A percentile compares a stretch with the other conserved stretches of the same genome.
Evolutionary conservation across 2,797 vertebrate species (phyloP).

Genomic region (Channallabes apus): DNA sequence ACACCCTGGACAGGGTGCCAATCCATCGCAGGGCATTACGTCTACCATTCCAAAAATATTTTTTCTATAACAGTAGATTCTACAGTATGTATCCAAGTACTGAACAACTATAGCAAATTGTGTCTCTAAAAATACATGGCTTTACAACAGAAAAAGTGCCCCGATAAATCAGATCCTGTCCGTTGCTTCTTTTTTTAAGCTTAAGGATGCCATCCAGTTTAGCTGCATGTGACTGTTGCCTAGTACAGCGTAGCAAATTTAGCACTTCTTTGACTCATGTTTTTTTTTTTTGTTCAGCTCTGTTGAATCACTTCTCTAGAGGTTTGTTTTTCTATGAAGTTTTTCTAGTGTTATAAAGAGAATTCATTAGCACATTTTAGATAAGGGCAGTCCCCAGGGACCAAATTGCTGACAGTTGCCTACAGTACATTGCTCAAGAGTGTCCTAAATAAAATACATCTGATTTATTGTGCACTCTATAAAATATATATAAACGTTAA

Average conservation of each 20-base stretch:
- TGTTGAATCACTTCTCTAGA: constrained; percentile 23
- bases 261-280: constrained; percentile 3
- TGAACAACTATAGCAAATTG: background rate
- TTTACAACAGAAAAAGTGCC: background rate
- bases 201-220: background rate
- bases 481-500: background rate
- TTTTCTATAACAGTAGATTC: background rate
- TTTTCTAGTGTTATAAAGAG: constrained; percentile 46
- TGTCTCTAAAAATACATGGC: background rate
- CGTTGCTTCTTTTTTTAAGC: background rate
- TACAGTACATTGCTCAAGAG: constrained; percentile 12
- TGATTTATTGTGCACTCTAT: background rate
- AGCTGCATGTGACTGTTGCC: background rate
- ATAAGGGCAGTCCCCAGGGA: constrained; percentile 7
- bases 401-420: background rate
- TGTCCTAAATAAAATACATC: background rate
- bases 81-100: background rate
- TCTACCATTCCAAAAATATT: background rate
- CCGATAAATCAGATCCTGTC: background rate
- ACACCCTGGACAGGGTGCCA: too few relatives aligned
- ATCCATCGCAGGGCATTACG: too few relatives aligned
- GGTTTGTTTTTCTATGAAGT: constrained; percentile 6
- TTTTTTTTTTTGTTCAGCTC: constrained; percentile 10
- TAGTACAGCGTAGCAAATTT: constrained; percentile 26
- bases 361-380: constrained; percentile 34